Conservation (phyloP, 2,797 vertebrate species). For the Graptemys geographica region DNA sequence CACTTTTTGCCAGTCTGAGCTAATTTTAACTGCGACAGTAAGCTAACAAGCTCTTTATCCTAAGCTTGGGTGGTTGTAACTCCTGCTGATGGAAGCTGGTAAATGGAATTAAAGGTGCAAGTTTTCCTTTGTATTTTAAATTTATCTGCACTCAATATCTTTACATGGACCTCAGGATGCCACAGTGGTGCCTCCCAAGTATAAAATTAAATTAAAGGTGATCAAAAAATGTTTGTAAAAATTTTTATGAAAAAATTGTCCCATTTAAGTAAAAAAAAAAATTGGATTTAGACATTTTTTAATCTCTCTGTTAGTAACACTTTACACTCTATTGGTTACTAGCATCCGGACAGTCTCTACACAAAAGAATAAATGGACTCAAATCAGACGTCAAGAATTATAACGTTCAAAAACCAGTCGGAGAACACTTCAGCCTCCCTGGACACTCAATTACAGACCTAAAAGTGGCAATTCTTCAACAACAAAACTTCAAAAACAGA, state of each 20-base stretch:
- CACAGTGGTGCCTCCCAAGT: not conserved
- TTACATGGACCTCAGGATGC: not conserved
- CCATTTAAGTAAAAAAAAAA: not conserved
- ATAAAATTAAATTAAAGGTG: not conserved
- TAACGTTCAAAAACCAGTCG: too few relatives aligned
- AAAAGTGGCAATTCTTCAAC: too few relatives aligned
- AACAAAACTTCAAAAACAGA: too few relatives aligned
- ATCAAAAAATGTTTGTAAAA: not conserved
- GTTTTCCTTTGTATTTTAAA: not conserved
- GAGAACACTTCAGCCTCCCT: too few relatives aligned
- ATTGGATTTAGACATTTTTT: not conserved
- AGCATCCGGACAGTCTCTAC: not conserved
- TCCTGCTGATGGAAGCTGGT: not conserved
- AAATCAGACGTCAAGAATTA: too few relatives aligned
- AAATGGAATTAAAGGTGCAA: not conserved
- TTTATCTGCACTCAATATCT: not conserved
- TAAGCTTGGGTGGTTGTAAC: not conserved
- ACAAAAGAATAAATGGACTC: too few relatives aligned
- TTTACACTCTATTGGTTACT: not conserved
- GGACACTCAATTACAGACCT: too few relatives aligned
- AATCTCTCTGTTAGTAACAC: not conserved
- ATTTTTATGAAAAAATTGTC: not conserved
- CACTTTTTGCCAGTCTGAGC: not conserved
- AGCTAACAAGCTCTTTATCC: not conserved
- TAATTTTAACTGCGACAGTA: not conserved